These are phyloP conservation scores for Nerophis ophidion DNA, from an alignment of 2,113 vertebrate genomes.

Conservation along the genomic window DNA sequence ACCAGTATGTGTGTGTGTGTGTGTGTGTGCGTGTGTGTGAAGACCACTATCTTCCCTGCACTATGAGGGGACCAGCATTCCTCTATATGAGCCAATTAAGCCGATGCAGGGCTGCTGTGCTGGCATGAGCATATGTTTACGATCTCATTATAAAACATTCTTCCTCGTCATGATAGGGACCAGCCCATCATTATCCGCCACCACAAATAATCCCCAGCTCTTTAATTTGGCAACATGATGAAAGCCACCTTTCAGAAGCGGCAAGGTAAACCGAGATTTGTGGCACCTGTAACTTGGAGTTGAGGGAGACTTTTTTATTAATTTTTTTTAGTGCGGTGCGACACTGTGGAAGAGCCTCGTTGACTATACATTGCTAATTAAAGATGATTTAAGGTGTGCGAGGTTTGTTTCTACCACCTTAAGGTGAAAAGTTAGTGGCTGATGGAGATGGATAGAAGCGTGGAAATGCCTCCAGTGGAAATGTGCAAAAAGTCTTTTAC, in stretches of 20 bases:
- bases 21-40: no score
- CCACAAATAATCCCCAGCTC: slow-evolving; percentile 49
- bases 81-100: slow-evolving; percentile 57
- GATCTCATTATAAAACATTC: slow-evolving; percentile 59
- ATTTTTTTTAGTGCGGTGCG: neutral
- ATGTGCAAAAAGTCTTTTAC: neutral
- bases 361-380: slow-evolving; percentile 23
- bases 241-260: slow-evolving; percentile 29
- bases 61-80: slow-evolving; percentile 34
- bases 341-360: slow-evolving; percentile 6
- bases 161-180: slow-evolving; percentile 46
- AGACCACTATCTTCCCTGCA: no score
- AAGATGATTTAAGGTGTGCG: slow-evolving; percentile 19
- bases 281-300: slow-evolving; percentile 37
- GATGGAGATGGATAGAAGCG: neutral
- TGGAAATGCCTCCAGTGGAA: neutral
- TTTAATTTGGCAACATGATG: slow-evolving; percentile 52
- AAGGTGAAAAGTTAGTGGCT: slow-evolving; percentile 1
- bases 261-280: slow-evolving; percentile 26
- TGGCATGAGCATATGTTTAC: slow-evolving; percentile 62
- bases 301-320: neutral
- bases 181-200: slow-evolving; percentile 49
- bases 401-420: slow-evolving; percentile 5
- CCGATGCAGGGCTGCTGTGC: slow-evolving; percentile 44
- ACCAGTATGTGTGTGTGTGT: no score